phyloP scores from a whole-genome alignment of 2,113 vertebrate species.

The Tupaia tana region DNA sequence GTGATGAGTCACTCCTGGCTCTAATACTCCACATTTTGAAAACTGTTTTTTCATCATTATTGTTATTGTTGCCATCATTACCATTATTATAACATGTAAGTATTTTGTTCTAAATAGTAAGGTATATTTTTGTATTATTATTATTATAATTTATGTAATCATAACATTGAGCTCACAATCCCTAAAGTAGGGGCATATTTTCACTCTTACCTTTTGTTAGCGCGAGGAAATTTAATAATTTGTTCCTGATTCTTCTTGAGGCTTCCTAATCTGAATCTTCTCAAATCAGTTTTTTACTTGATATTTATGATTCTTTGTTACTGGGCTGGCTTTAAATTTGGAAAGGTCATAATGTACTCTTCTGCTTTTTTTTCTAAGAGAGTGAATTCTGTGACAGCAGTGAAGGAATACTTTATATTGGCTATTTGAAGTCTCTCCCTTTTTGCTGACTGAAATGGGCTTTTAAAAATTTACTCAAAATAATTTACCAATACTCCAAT shows the following conservation, averaged over 20 bases:
- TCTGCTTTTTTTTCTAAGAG: neutral
- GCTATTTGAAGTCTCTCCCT: neutral
- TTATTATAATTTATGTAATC: neutral
- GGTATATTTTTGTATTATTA: neutral
- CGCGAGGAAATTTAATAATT: neutral
- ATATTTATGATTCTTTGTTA: neutral
- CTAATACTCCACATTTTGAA: slow-evolving; percentile 21
- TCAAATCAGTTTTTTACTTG: neutral
- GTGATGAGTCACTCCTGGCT: neutral
- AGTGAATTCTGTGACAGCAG: neutral
- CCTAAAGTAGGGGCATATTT: neutral
- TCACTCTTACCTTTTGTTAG: neutral
- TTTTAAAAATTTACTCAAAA: neutral
- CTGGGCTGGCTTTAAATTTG: neutral
- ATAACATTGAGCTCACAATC: neutral
- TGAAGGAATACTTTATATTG: neutral
- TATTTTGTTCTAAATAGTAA: neutral
- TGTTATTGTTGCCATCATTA: neutral
- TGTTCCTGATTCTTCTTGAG: neutral
- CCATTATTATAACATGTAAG: neutral
- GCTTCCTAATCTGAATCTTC: no score
- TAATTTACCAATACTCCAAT: neutral
- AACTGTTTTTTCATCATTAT: neutral
- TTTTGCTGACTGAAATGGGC: neutral
- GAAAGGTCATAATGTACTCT: neutral